Evolutionary conservation across 2,113 vertebrate genomes (phyloP).

Genomic region (Archilochus colubris): DNA sequence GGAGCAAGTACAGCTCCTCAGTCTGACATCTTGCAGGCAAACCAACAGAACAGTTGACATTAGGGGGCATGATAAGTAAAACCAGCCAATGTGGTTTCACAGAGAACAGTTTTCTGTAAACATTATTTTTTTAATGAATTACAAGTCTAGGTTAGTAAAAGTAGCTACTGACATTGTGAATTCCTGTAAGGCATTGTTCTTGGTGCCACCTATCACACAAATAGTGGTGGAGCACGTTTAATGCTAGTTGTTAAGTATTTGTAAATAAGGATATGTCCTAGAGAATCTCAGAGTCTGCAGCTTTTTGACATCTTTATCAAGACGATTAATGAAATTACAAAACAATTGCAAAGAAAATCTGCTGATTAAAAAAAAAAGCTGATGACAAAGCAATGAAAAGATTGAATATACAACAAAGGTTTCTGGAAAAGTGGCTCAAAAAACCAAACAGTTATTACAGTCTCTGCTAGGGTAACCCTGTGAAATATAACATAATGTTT

Average conservation of each 20-base stretch:
- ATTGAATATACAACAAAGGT: neutral
- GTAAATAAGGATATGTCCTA: neutral
- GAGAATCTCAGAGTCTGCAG: neutral
- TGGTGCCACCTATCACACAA: neutral
- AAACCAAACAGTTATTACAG: neutral
- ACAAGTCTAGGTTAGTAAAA: neutral
- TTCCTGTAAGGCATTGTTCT: neutral
- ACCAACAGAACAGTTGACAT: neutral
- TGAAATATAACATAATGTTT: neutral
- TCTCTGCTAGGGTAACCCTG: neutral
- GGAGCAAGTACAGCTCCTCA: neutral
- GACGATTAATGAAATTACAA: neutral
- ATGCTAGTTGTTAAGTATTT: neutral
- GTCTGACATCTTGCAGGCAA: neutral
- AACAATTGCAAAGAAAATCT: neutral
- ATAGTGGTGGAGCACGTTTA: neutral
- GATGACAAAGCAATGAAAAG: neutral
- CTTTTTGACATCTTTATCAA: neutral
- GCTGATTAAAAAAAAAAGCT: slow-evolving; percentile 3
- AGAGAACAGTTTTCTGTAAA: neutral
- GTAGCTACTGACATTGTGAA: neutral
- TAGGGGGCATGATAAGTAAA: neutral
- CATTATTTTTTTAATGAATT: neutral
- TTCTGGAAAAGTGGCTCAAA: neutral
- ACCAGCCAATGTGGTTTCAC: neutral